Evolutionary conservation across 1,140 invertebrate species (phyloP), one percentile per base, ranked within the genome.

Genomic region (Leptoteleia sp.): DNA sequence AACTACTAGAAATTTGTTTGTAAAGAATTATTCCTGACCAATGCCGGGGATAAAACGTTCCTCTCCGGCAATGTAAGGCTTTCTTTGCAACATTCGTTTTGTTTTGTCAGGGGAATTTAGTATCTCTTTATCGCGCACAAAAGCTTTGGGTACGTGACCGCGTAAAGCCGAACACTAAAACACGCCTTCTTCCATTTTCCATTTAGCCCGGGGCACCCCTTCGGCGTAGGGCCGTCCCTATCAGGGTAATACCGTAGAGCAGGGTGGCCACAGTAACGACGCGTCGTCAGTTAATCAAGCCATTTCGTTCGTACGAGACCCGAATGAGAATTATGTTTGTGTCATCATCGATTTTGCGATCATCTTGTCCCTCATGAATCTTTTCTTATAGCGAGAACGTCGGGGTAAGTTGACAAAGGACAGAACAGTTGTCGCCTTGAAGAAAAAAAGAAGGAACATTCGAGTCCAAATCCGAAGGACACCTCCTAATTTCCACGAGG

Each of bases 261-360:
- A 82, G 84, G 85, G 84, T 84, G 80, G 82, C 80, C 82, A 79
- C 81, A 81, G 83, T 88, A 87, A 89, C 84, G 85, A 88, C 76
- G 82, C 86, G 84, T 88, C 84, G 84, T 85, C 86, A 82, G 88
- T 88, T 88, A 89, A 89, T 89, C 88, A 89, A 89, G 87, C 86
- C 84, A 88, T 88, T 89, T 88, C 84, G 85, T 76, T 84, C 81
- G 81, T 82, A 65, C 82, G 81, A 80, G 85, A 82, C 70, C 37
- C 75, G 83, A 83, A 85, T 78, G 81, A 81, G 77, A 80, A 87
- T 85, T 85, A 78, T 67, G 59, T 61, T 52, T 71, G 47, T 76
- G 76, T 78, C 79, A 73, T 77, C 81, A 86, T 84, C 83, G 86
- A 87, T 85, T 87, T 85, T 84, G 76, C 68, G 67, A 76, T 76